Evolutionary conservation across 1,140 invertebrate genomes (phyloP).

Genomic region (Chionoecetes opilio): DNA sequence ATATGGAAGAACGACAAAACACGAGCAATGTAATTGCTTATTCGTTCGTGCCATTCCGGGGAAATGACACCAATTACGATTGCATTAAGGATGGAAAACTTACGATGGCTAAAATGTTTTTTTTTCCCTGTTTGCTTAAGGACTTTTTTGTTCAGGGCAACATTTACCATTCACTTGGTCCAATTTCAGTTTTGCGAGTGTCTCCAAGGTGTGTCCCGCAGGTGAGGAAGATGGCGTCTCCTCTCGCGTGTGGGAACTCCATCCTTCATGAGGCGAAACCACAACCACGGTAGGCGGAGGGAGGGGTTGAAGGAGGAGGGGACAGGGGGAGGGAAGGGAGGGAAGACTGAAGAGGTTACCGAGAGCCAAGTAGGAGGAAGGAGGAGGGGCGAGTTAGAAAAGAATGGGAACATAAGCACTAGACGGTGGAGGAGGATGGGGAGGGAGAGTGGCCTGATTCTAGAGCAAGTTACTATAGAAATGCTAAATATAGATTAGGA

Average conservation of each 20-base stretch:
- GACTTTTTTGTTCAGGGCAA: background rate
- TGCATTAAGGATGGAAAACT: background rate
- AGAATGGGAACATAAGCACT: background rate
- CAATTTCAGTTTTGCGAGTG: background rate
- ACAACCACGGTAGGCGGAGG: constrained; percentile 43
- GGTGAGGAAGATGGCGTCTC: constrained; percentile 69
- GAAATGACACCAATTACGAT: constrained; percentile 11
- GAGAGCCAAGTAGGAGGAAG: background rate
- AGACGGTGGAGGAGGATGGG: background rate
- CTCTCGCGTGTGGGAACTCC: constrained; percentile 39
- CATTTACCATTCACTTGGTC: background rate
- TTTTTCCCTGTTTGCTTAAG: background rate
- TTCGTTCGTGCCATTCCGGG: background rate
- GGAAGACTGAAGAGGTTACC: background rate
- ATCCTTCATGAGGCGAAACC: constrained; percentile 62
- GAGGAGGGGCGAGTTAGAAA: background rate
- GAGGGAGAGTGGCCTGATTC: background rate
- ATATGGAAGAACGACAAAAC: background rate
- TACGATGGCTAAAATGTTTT: background rate
- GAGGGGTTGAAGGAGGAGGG: background rate
- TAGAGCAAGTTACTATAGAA: no score
- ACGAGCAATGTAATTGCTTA: constrained; percentile 17
- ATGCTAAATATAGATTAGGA: no score
- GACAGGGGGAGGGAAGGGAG: background rate
- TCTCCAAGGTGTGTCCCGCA: background rate